Base-by-base conservation (phyloP, 2,888 invertebrate species). In the Silvanus unidentatus region DNA sequence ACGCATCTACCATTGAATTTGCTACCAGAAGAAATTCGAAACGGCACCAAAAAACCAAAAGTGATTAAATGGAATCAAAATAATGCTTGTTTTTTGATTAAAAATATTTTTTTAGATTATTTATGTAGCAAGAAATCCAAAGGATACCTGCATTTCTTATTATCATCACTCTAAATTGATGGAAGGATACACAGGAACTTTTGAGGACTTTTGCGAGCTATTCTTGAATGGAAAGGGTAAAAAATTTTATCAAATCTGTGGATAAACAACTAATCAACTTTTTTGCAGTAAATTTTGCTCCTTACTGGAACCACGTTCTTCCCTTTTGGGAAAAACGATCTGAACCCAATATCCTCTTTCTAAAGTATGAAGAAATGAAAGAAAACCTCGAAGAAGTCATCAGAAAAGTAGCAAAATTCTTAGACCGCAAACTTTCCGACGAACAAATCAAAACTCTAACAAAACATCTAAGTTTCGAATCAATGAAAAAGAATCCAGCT, bases 61-160 rank as follows among this genome's bases (percentile, higher is more conserved):
- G 67, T 67, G 52, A 28, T 15, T 38, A 29, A 43, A 22, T 40
- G 27, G 29, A 35, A 12, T 15, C 14, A 13, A 15, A 37, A 15
- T 15, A 37, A 37, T n/a, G 14, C 13, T 3, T 32, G n/a, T 4
- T 4, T 4, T 4, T 16, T 2, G 3, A 37, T n/a, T 15, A 37
- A 37, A 32, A 3, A 32, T 37, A 15, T 15, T 4, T 67, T 69
- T 53, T 70, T 67, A 71, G 80, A 80, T 87, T 2, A 74, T 88
- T 12, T 86, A 86, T 59, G 80, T 86, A 0, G 77, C 80, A 0
- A 75, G 88, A 55, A 84, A 88, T 62, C 81, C 86, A 0, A 81
- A 86, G 55, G 88, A 88, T 60, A 80, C 82, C 0, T 77, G 78
- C 1, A 78, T 86, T 0, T 87, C 87, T 0, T 83, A 80, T 57